Evolutionary conservation across 2,888 invertebrate species (phyloP).

Genomic region (Branchipolynoe longqiensis): DNA sequence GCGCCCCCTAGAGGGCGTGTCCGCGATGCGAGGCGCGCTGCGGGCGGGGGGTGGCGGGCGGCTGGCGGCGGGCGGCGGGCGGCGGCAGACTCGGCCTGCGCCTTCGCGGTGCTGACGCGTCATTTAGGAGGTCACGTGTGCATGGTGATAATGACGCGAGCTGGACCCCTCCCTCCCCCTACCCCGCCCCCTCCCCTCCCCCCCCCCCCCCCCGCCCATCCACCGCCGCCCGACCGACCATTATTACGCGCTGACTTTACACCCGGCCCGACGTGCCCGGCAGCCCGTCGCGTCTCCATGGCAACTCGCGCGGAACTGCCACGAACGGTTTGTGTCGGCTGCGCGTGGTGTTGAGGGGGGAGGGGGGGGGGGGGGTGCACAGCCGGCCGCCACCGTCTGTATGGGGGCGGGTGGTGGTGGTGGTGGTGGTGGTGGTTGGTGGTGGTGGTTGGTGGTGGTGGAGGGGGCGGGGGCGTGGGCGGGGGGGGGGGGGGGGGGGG

Average conservation of each 20-base stretch:
- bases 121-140: too few relatives aligned
- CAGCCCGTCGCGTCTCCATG: not conserved
- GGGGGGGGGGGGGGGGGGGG: not conserved
- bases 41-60: too few relatives aligned
- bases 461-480: not conserved
- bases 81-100: too few relatives aligned
- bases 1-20: too few relatives aligned
- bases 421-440: not conserved
- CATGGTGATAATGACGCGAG: too few relatives aligned
- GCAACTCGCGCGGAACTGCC: not conserved
- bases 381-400: too few relatives aligned
- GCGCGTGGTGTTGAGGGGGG: not conserved
- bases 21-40: too few relatives aligned
- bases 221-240: not conserved
- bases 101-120: too few relatives aligned
- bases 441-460: not conserved
- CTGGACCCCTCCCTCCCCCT: not conserved
- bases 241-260: slow-evolving; percentile 10
- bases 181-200: not conserved
- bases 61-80: too few relatives aligned
- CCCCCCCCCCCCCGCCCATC: not conserved
- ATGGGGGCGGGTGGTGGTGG: not conserved
- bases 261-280: not conserved
- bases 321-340: not conserved
- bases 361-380: not conserved